Evolutionary conservation across 2,888 invertebrate genomes (phyloP), one percentile per base, ranked within the genome.

Genomic region (Apotomis turbidana): DNA sequence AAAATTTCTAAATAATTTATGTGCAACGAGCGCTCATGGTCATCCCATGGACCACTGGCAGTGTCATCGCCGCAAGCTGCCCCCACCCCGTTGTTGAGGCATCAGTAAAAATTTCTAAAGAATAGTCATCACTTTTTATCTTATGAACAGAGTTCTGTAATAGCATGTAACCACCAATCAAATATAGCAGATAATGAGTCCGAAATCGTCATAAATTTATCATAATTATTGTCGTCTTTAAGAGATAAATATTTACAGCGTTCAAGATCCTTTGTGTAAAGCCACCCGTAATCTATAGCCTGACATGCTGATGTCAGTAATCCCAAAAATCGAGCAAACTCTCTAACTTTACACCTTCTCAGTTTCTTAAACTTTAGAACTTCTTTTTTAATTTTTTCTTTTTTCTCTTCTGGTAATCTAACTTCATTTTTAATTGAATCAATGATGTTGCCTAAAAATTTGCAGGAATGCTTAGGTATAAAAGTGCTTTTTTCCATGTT

Each of bases 281-380:
- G 15, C 15, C 63, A 69, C 5, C 68, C 64, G 12, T 69, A 68
- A 3, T 68, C 60, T 46, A 73, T 38, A 5, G 64, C 73, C 46
- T 54, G 68, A 15, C 73, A 73, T 15, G 69, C 69, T 6, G 72
- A 72, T 52, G 64, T 68, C 1, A 72, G 54, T 49, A 72, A 54
- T 9, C 74, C 74, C 49, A 73, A 44, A 46, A 74, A 71, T 10
- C 68, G 36, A 60, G 71, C 74, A 60, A 71, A 71, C 3, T 59
- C 57, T 57, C 74, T 64, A 8, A 74, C 68, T 55, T 60, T 60
- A 61, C 68, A 52, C 0, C 13, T 54, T 60, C 4, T 5, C 5
- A n/a, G 49, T 15, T 15, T 15, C 15, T 41, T 54, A 12, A 66
- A 64, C n/a, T 55, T 71, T 3, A 8, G 3, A 10, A 71, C 44